These are phyloP conservation scores for Steinernema hermaphroditum DNA, from an alignment of 2,888 invertebrate species.

Conservation along the genomic window DNA sequence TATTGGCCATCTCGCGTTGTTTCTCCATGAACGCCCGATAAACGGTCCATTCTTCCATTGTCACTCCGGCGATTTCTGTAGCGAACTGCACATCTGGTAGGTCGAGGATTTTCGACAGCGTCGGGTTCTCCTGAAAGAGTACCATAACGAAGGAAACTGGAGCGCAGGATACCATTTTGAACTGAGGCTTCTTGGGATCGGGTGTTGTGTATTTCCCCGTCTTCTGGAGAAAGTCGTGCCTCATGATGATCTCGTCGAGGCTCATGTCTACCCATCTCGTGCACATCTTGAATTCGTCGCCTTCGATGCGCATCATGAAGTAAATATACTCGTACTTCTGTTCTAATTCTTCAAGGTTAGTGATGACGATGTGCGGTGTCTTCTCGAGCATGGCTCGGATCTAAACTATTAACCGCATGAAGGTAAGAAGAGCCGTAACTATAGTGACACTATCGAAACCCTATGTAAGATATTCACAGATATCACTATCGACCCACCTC, in stretches of 20 bases:
- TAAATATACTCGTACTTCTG: constrained; percentile 39
- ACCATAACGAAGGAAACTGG: background rate
- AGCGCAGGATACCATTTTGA: constrained; percentile 41
- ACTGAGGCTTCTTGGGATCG: constrained; percentile 56
- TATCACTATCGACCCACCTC: no score
- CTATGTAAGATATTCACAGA: no score
- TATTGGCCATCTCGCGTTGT: constrained; percentile 44
- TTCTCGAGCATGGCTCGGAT: constrained; percentile 41
- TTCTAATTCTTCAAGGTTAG: constrained; percentile 58
- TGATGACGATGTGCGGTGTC: constrained; percentile 54
- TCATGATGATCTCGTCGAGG: constrained; percentile 45
- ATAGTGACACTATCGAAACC: constrained; percentile 19
- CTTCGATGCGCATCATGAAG: constrained; percentile 61
- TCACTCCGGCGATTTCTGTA: constrained; percentile 40
- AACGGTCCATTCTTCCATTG: constrained; percentile 47
- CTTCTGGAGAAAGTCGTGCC: constrained; percentile 53
- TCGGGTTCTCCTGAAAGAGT: constrained; percentile 49
- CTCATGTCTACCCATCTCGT: constrained; percentile 38
- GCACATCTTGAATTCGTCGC: constrained; percentile 52
- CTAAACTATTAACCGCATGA: no score
- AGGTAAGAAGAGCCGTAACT: no score
- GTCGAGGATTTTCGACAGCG: constrained; percentile 42
- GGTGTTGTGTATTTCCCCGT: constrained; percentile 58
- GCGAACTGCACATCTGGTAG: constrained; percentile 43
- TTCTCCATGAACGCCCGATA: constrained; percentile 46